Base-by-base conservation (phyloP, 1,140 invertebrate genomes). In the Bombus fervidus region DNA sequence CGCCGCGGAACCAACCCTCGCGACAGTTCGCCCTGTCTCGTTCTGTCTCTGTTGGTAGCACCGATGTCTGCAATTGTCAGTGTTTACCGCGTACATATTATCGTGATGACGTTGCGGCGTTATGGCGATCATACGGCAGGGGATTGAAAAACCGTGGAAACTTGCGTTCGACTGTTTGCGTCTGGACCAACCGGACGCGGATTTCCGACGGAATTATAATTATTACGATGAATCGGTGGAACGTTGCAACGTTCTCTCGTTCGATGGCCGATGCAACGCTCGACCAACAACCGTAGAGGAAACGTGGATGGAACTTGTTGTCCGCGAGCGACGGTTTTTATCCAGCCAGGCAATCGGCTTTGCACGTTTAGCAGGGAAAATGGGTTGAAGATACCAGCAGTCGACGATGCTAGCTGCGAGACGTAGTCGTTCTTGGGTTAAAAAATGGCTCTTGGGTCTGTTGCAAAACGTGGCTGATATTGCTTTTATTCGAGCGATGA, bases 71-170 rank as follows among this genome's bases (percentile, higher is more conserved):
- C 79, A 64, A 86, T 80, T 75, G 80, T 86, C 80, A 86, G 62
- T 82, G 85, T 86, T 86, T 86, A 82, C 85, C 85, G 71, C 85
- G 85, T 18, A 69, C 85, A 80, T 86, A 86, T 86, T 86, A 86
- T 76, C 79, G 31, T 39, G 85, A 86, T 86, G 85, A 86, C 85
- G 80, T 83, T 86, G 80, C 80, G 85, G 85, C 85, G 85, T 86
- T 75, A 86, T 82, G 78, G 71, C 43, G 72, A 85, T 81, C 78
- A 62, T 3, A 59, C 57, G 47, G 62, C 22, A 4, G 10, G 34
- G 31, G 31, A 28, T 25, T 28, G 85, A 82, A 86, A 86, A 83
- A 81, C 59, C 69, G 43, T 0, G n/a, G 62, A 25, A 47, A 75
- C 64, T 76, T 64, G 75, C 57, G 66, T 59, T 43, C 34, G 64